Evolutionary conservation across 37 sponge, comb jelly and placozoan genomes (phyloP), one percentile per base, ranked within the genome.

Genomic region (Mnemiopsis leidyi): DNA sequence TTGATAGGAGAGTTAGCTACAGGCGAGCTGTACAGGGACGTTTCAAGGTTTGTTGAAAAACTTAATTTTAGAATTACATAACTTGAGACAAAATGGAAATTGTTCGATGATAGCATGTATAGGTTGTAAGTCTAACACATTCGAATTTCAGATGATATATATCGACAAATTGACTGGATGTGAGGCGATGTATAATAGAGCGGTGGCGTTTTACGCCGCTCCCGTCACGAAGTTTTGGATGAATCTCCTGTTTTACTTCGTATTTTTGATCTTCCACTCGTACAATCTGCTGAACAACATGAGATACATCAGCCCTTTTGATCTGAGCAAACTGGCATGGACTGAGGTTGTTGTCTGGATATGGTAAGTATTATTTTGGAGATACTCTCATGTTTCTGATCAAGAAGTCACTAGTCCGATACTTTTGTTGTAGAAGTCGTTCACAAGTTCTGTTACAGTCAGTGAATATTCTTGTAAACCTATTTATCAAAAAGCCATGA

Each of bases 181-280:
- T 35, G 82, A 16, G 5, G 82, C 82, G 3, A 1, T 79, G 36
- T 32, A 29, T 28, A 79, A 79, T 29, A 28, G 82, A 32, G 36
- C 36, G 1, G 33, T 20, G 20, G 82, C 82, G 26, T 79, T 79
- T 32, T 79, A 79, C 82, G 26, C 82, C 23, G 38, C 82, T 16
- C 82, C 82, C 2, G 82, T 79, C 36, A 79, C 82, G 36, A 79
- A 79, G 38, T 79, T 79, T 36, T 79, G 82, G 82, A 28, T 79
- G 82, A 79, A 79, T 32, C 37, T 79, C 7, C 21, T 79, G 37
- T 29, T 79, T 28, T 79, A 79, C 37, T 9, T 31, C 82, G 32
- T 32, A 34, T 79, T 79, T 29, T 9, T 79, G 5, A 20, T 32
- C 82, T 33, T 79, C 37, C 82, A 79, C 82, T 79, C 37, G 1